Base-by-base conservation (phyloP, 2,888 invertebrate genomes). In the Nowickia ferox region DNA sequence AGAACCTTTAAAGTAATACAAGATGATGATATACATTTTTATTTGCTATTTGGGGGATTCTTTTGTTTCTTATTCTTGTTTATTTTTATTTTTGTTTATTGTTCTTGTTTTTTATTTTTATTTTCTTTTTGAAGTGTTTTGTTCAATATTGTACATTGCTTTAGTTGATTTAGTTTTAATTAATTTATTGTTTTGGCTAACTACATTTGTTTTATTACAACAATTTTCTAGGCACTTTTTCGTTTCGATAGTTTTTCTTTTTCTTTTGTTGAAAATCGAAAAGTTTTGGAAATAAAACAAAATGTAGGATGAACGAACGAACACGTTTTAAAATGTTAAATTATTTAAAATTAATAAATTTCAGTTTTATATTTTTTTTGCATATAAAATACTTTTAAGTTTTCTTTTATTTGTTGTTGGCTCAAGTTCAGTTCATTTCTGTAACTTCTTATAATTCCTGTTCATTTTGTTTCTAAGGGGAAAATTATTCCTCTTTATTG, bases 1-100 rank as follows among this genome's bases (percentile, higher is more conserved):
- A 88, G 87, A 86, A 84, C 77, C 72, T 72, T 82, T 51, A 61
- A 63, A 55, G 17, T 65, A 66, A 57, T 59, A 59, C 57, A 57
- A 59, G 48, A 57, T 74, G 61, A 71, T 76, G 57, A 13, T 42
- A 17, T 42, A 17, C 11, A 19, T 46, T 55, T 59, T 68, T 71
- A 3, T 38, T 51, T 61, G 15, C 53, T 53, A 42, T 59, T 53
- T 61, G 38, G 9, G 1, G 13, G 19, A 55, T 76, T 59, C 6
- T 30, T 30, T 30, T 30, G 30, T 30, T 74, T n/a, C n/a, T n/a
- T n/a, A n/a, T n/a, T n/a, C n/a, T n/a, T n/a, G n/a, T n/a, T n/a
- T n/a, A n/a, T n/a, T n/a, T n/a, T n/a, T n/a, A n/a, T n/a, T n/a
- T n/a, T n/a, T n/a, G n/a, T n/a, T n/a, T n/a, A n/a, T n/a, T n/a